phyloP scores from a whole-genome alignment of 2,797 vertebrate species.

The Carcharodon carcharias region DNA sequence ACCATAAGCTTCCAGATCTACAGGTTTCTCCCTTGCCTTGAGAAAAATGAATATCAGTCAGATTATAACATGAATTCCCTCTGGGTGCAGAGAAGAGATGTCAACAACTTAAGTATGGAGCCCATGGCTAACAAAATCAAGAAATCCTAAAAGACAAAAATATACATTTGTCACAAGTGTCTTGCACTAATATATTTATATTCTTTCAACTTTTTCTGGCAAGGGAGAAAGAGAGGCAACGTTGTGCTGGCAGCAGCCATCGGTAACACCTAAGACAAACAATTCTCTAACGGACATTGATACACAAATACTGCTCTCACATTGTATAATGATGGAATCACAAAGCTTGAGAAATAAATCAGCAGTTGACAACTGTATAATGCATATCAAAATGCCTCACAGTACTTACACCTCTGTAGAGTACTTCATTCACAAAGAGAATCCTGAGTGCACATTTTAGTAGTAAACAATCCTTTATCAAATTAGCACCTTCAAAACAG shows the following conservation, averaged over 20 bases:
- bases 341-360: not conserved
- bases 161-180: not conserved
- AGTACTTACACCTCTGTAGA: conserved; percentile 48
- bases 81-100: not conserved
- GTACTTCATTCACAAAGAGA: conserved; percentile 40
- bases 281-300: not conserved
- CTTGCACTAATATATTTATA: not conserved
- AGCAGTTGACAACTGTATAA: not conserved
- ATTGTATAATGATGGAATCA: not conserved
- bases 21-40: not conserved
- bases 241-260: not conserved
- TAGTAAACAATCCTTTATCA: conserved; percentile 43
- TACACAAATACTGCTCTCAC: not conserved
- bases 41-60: not conserved
- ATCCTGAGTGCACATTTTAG: conserved; percentile 46
- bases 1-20: not conserved
- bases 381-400: not conserved
- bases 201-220: not conserved
- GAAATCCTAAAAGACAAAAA: not conserved
- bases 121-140: not conserved
- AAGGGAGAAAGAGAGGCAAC: not conserved
- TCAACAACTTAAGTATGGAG: not conserved
- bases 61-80: not conserved
- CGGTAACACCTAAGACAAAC: not conserved
- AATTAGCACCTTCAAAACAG: conserved; percentile 43